Percentiles rank a stretch among this genome's conserved stretches.
Conservation (phyloP, 2,888 invertebrate species). For the Villa cingulata region DNA sequence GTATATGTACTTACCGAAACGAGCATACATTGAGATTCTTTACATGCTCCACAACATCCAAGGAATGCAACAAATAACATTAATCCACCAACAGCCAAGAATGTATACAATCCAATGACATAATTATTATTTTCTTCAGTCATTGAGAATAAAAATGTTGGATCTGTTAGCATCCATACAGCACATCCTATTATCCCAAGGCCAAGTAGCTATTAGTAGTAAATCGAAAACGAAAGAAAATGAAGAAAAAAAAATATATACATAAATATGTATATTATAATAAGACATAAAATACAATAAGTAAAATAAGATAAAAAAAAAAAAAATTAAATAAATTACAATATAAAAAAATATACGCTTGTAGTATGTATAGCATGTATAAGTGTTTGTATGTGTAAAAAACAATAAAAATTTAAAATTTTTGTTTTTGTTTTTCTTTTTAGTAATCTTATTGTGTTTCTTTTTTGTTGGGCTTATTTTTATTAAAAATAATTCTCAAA, state of each 20-base stretch:
- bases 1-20: constrained; percentile 58
- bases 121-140: constrained; percentile 41
- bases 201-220: constrained; percentile 14
- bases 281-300: too few relatives aligned
- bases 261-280: too few relatives aligned
- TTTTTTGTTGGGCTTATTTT: too few relatives aligned
- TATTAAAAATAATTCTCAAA: too few relatives aligned
- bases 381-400: too few relatives aligned
- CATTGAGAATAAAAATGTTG: constrained; percentile 55
- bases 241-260: constrained; percentile 27
- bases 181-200: constrained; percentile 21
- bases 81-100: constrained; percentile 56
- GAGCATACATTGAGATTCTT: constrained; percentile 64
- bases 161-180: constrained; percentile 66
- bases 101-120: constrained; percentile 55
- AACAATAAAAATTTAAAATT: too few relatives aligned
- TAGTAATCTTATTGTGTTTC: too few relatives aligned
- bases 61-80: constrained; percentile 64
- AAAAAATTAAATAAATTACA: too few relatives aligned
- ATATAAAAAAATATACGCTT: too few relatives aligned
- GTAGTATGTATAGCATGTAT: too few relatives aligned
- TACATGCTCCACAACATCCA: constrained; percentile 70
- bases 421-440: too few relatives aligned
- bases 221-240: constrained; percentile 3
- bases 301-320: too few relatives aligned